Percentiles rank a stretch among this genome's conserved stretches.
Evolutionary conservation across 2,888 invertebrate genomes (phyloP).

Genomic region (Melipona beecheii): DNA sequence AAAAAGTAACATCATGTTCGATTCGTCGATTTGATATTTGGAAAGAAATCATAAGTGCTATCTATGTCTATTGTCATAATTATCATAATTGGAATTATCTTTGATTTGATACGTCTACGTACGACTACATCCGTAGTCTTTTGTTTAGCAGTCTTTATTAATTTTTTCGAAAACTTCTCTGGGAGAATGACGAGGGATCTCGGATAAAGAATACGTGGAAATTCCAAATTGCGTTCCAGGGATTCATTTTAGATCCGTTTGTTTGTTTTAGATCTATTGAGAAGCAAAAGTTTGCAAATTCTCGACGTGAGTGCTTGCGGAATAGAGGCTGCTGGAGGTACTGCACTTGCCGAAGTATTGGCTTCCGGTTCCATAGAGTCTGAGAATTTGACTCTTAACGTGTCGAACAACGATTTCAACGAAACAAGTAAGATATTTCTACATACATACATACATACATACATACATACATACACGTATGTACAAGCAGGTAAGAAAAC

Average conservation of each 20-base stretch:
- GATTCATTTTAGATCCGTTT: neutral
- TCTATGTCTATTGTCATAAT: neutral
- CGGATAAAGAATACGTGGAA: neutral
- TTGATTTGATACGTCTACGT: neutral
- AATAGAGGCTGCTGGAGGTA: conserved; percentile 71
- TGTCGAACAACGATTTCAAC: conserved; percentile 79
- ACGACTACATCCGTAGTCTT: neutral
- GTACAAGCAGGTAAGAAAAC: too few species aligned
- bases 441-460: too few species aligned
- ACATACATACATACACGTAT: too few species aligned
- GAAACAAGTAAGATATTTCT: conserved; percentile 65
- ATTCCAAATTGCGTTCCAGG: neutral
- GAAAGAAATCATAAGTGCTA: neutral
- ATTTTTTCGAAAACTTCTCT: neutral
- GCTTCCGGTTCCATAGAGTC: conserved; percentile 68
- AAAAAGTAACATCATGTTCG: neutral
- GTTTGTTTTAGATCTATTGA: conserved; percentile 72
- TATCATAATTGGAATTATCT: neutral
- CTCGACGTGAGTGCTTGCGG: conserved; percentile 78
- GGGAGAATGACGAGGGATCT: neutral
- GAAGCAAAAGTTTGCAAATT: conserved; percentile 69
- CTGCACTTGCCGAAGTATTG: conserved; percentile 74
- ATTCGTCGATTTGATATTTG: neutral
- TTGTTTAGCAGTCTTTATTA: neutral
- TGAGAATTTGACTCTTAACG: conserved; percentile 67